phyloP scores from a whole-genome alignment of 2,888 invertebrate genomes.

The Himalopsyche japonica region DNA sequence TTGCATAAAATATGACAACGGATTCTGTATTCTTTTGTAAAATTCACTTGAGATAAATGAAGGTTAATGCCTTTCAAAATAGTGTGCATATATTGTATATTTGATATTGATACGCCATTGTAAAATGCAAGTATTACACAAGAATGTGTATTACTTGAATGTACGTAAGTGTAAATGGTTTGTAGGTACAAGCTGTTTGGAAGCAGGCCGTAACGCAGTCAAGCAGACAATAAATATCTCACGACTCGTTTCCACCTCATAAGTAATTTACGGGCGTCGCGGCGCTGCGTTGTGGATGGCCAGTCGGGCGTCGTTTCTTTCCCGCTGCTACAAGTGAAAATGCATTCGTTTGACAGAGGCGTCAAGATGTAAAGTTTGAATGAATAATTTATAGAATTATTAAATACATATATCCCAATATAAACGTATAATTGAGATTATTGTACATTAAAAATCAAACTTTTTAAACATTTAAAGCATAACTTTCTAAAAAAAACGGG shows the following conservation, averaged over 20 bases:
- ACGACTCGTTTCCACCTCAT: constrained; percentile 38
- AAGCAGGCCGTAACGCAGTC: constrained; percentile 2
- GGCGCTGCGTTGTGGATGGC: not conserved
- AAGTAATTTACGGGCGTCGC: constrained; percentile 37
- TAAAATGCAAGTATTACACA: not conserved
- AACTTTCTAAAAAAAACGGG: too few species aligned
- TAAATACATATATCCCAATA: too few species aligned
- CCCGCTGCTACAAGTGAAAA: not conserved
- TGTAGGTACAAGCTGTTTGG: not conserved
- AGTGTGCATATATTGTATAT: too few species aligned
- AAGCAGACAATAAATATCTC: constrained; percentile 20
- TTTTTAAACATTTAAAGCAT: too few species aligned
- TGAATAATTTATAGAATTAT: too few species aligned
- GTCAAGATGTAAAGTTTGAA: not conserved
- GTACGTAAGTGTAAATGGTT: not conserved
- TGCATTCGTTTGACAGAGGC: not conserved
- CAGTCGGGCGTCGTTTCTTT: not conserved
- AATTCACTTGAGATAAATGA: too few species aligned
- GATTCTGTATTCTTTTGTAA: too few species aligned
- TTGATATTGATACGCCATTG: too few species aligned
- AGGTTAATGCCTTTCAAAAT: too few species aligned
- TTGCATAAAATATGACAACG: too few species aligned
- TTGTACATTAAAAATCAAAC: too few species aligned
- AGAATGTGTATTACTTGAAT: not conserved
- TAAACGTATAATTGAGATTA: too few species aligned